Conservation (phyloP, 1,140 invertebrate genomes). For the Brachionus angularis region DNA sequence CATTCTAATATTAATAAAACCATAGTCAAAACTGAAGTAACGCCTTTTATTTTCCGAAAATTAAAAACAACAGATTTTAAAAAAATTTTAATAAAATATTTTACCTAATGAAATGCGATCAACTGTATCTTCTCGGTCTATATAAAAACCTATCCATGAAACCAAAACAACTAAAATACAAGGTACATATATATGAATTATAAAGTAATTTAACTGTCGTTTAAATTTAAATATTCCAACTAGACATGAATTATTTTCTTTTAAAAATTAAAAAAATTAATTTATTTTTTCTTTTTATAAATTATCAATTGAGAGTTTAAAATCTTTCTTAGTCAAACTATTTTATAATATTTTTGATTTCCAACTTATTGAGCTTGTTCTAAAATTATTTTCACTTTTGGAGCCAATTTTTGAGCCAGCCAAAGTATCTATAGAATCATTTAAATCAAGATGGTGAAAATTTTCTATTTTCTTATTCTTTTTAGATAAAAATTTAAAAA, state of each 20-base stretch:
- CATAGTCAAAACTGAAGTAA: conserved; percentile 64
- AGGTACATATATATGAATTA: conserved; percentile 86
- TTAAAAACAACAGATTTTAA: background rate
- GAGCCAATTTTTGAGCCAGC: too few species aligned
- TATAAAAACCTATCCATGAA: conserved; percentile 94
- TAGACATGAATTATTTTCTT: conserved; percentile 27
- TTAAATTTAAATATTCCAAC: conserved; percentile 72
- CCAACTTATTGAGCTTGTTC: too few species aligned
- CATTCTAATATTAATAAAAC: conserved; percentile 64
- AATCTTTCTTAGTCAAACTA: too few species aligned
- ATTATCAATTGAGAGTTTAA: background rate
- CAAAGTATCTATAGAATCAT: too few species aligned
- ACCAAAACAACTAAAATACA: conserved; percentile 87
- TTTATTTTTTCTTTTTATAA: background rate
- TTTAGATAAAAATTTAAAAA: too few species aligned
- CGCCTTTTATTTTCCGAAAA: conserved; percentile 54
- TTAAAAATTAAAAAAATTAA: background rate
- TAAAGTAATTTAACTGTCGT: conserved; percentile 82
- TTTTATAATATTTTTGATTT: too few species aligned
- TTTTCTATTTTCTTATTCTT: too few species aligned
- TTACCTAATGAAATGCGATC: conserved; percentile 64
- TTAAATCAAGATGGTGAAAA: too few species aligned
- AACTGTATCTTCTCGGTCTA: conserved; percentile 64
- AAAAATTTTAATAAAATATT: conserved; percentile 46
- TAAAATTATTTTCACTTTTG: too few species aligned